Conservation (phyloP, 2,888 invertebrate genomes). For the Pterobdella sp. region DNA sequence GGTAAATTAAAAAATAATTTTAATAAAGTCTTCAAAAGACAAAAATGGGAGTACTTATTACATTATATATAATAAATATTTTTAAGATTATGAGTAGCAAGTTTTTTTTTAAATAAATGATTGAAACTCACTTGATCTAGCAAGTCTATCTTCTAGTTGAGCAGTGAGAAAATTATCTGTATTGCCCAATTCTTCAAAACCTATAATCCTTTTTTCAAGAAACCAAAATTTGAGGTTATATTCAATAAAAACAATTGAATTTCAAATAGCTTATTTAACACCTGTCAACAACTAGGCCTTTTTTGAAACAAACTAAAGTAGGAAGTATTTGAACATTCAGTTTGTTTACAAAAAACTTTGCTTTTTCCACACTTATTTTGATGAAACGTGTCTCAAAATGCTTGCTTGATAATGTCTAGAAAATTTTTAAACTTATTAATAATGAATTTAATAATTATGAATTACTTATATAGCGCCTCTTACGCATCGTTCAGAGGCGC, state of each 20-base stretch:
- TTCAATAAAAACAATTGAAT: background rate
- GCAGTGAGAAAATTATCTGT: slow-evolving; percentile 44
- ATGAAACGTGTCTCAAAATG: slow-evolving; percentile 49
- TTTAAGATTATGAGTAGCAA: background rate
- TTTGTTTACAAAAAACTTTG: slow-evolving; percentile 47
- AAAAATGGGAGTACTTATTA: background rate
- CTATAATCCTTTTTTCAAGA: slow-evolving; percentile 41
- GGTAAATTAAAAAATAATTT: background rate
- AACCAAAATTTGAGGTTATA: background rate
- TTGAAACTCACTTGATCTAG: slow-evolving; percentile 42
- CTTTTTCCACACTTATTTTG: slow-evolving; percentile 46
- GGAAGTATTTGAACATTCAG: slow-evolving; percentile 46
- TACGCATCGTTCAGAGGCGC: too few species aligned
- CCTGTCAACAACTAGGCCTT: slow-evolving; percentile 47
- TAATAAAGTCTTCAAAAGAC: background rate
- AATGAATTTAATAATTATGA: background rate
- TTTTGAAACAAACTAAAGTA: slow-evolving; percentile 45
- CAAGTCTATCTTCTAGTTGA: slow-evolving; percentile 43
- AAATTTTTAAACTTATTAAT: slow-evolving; percentile 26
- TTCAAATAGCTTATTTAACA: slow-evolving; percentile 28
- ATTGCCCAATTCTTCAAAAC: slow-evolving; percentile 47
- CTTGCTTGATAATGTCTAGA: slow-evolving; percentile 44
- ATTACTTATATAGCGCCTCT: background rate
- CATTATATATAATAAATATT: background rate
- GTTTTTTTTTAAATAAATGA: too few species aligned